Evolutionary conservation across 64 coral and sea anemone genomes (phyloP).

Genomic region (Stichodactyla mertensii): DNA sequence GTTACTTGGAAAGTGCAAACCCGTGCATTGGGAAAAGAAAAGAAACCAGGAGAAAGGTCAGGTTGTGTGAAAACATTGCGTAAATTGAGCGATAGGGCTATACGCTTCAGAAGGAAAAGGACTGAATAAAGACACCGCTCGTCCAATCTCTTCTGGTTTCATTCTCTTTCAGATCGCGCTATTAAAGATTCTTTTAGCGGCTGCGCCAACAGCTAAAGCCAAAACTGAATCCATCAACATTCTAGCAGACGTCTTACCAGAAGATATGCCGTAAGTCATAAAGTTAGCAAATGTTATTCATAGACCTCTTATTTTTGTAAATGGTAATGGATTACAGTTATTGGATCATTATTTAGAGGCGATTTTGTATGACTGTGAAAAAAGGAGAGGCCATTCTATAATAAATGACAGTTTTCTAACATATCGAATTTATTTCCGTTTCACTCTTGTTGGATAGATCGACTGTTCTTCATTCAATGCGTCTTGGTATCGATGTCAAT

Average conservation of each 20-base stretch:
- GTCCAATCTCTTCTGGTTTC: neutral
- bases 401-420: no score
- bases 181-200: slow-evolving; percentile 87
- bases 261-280: slow-evolving; percentile 91
- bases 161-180: slow-evolving; percentile 68
- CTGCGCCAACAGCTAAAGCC: slow-evolving; percentile 94
- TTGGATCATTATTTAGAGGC: no score
- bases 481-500: slow-evolving; percentile 94
- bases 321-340: no score
- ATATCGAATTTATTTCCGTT: neutral
- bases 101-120: no score
- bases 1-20: no score
- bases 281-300: neutral
- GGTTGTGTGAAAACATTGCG: no score
- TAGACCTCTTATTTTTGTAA: neutral
- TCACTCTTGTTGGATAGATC: slow-evolving; percentile 34
- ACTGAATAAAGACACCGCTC: neutral
- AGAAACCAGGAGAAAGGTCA: no score
- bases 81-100: no score
- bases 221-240: slow-evolving; percentile 98
- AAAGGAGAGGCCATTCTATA: no score
- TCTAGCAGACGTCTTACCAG: slow-evolving; percentile 86
- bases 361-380: no score
- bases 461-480: slow-evolving; percentile 91
- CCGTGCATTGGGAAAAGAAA: no score